Percentiles rank a stretch among this genome's conserved stretches.
phyloP scores from a whole-genome alignment of 2,797 vertebrate genomes.

The Sebastes itinus region DNA sequence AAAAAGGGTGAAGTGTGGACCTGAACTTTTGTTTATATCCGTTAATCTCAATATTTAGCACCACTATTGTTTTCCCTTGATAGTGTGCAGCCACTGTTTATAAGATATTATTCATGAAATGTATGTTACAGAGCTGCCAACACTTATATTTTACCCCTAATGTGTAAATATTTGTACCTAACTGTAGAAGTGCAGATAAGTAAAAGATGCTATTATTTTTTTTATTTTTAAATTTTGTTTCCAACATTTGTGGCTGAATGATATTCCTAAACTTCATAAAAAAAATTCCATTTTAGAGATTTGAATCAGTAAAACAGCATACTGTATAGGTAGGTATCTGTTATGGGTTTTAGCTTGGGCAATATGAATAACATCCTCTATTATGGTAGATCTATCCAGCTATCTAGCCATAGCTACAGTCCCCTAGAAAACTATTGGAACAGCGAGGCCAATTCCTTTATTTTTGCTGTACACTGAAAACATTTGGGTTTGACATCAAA shows the following conservation, averaged over 20 bases:
- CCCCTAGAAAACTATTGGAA: no score
- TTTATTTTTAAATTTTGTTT: not conserved
- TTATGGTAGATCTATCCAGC: not conserved
- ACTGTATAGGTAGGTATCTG: not conserved
- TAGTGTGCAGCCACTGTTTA: not conserved
- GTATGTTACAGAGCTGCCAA: not conserved
- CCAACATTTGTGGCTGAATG: not conserved
- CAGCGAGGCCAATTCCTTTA: no score
- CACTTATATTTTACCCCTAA: not conserved
- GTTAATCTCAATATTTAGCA: conserved; percentile 5
- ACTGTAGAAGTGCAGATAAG: not conserved
- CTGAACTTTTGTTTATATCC: conserved; percentile 5
- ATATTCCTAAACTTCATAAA: not conserved
- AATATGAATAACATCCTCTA: not conserved
- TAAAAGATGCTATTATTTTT: no score
- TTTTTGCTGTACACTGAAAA: no score
- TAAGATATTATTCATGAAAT: not conserved
- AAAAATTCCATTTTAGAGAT: not conserved
- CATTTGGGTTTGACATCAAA: no score
- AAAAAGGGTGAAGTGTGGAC: not conserved
- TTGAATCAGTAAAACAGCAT: not conserved
- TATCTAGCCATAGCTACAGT: no score
- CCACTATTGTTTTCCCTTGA: conserved; percentile 1
- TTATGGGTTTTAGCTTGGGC: not conserved
- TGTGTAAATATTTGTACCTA: not conserved